phyloP scores from a whole-genome alignment of 64 coral and sea anemone genomes.

The Porites lutea region DNA sequence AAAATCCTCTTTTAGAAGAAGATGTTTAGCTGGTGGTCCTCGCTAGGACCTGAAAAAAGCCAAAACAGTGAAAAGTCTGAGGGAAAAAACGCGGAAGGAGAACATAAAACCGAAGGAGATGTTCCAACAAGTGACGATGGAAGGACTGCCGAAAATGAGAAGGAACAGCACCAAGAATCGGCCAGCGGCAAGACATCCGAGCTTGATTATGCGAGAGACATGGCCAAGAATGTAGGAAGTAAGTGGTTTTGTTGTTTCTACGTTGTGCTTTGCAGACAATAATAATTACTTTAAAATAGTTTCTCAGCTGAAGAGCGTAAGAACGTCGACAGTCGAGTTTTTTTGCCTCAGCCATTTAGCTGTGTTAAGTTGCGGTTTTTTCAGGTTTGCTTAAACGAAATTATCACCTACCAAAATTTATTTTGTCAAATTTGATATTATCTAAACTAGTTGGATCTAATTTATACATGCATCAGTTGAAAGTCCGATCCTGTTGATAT shows the following conservation, averaged over 20 bases:
- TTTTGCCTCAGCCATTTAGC: too few species aligned
- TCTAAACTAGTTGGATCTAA: too few species aligned
- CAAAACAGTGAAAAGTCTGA: neutral
- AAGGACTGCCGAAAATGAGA: neutral
- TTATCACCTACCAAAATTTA: too few species aligned
- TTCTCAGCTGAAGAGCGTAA: too few species aligned
- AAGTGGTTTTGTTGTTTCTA: constrained; percentile 37
- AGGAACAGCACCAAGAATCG: neutral
- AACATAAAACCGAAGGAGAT: neutral
- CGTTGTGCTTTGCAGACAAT: neutral
- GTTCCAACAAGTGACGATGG: neutral
- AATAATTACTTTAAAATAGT: too few species aligned
- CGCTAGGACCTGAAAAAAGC: constrained; percentile 15
- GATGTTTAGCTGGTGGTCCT: constrained; percentile 49
- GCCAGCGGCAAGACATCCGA: constrained; percentile 27
- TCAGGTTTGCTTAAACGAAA: too few species aligned
- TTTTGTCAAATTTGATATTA: too few species aligned
- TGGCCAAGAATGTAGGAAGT: constrained; percentile 99
- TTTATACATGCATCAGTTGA: too few species aligned
- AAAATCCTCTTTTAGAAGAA: neutral
- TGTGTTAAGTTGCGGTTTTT: too few species aligned
- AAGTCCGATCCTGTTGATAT: too few species aligned
- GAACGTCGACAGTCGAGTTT: too few species aligned
- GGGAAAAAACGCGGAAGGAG: neutral
- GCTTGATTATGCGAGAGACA: constrained; percentile 91